phyloP scores from a whole-genome alignment of 2,888 invertebrate genomes.

The Xanthia icteritia region DNA sequence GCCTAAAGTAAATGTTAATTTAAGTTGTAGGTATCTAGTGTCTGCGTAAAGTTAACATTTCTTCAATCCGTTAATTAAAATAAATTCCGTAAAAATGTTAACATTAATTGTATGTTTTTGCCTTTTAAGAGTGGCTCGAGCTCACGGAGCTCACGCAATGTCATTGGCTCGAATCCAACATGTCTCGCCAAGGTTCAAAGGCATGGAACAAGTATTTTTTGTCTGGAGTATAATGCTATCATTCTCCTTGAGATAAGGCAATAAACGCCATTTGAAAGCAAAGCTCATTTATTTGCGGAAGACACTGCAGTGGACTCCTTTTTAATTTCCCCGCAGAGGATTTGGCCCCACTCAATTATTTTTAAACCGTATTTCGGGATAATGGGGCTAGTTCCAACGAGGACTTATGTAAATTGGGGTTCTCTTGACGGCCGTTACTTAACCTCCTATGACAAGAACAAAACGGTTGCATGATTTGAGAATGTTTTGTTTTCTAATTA shows the following conservation, averaged over 20 bases:
- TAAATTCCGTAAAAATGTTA: constrained; percentile 61
- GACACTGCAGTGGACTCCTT: constrained; percentile 81
- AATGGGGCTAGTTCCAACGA: constrained; percentile 56
- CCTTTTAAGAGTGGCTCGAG: constrained; percentile 76
- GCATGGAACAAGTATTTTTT: constrained; percentile 84
- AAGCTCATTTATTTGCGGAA: constrained; percentile 84
- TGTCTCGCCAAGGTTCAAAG: constrained; percentile 89
- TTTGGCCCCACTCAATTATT: constrained; percentile 78
- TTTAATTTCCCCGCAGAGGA: constrained; percentile 78
- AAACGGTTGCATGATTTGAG: constrained; percentile 10
- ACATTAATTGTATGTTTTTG: constrained; percentile 68
- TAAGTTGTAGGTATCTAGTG: constrained; percentile 20
- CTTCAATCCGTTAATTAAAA: constrained; percentile 65
- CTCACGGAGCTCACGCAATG: constrained; percentile 80
- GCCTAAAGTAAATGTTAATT: constrained; percentile 30
- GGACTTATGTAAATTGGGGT: constrained; percentile 58
- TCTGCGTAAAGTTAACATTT: constrained; percentile 24
- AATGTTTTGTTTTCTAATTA: not conserved
- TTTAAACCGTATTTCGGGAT: constrained; percentile 71
- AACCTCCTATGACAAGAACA: constrained; percentile 41
- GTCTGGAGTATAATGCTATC: constrained; percentile 82
- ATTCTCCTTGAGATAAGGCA: constrained; percentile 86
- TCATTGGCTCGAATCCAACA: constrained; percentile 86
- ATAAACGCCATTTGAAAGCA: constrained; percentile 87
- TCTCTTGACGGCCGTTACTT: constrained; percentile 41